Evolutionary conservation across 2,888 invertebrate genomes (phyloP).

Genomic region (Noctuana brunneofusca): DNA sequence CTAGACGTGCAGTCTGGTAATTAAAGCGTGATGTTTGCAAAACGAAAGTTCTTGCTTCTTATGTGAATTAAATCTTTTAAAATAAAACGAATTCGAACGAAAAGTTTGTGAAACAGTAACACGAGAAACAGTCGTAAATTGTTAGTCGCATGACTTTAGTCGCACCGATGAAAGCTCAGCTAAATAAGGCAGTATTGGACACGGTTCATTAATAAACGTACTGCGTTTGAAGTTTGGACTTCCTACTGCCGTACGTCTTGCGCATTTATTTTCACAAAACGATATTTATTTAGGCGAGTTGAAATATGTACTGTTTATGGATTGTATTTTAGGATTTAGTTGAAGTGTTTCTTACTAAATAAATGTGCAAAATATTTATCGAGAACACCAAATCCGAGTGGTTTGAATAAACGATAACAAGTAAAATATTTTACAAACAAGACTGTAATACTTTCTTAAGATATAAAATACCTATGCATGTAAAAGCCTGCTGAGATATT

Average conservation of each 20-base stretch:
- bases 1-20: no score
- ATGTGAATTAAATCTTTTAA: no score
- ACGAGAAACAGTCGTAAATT: not conserved
- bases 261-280: conserved; percentile 27
- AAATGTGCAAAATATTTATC: not conserved
- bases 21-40: no score
- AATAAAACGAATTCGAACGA: no score
- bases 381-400: no score
- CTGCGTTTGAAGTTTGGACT: conserved; percentile 29
- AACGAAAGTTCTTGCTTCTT: no score
- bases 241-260: conserved; percentile 28
- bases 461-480: not conserved
- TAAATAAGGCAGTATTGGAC: conserved; percentile 18
- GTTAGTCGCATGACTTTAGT: conserved; percentile 11
- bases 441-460: not conserved
- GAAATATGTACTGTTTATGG: conserved; percentile 1
- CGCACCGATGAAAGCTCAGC: conserved; percentile 12
- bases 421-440: not conserved
- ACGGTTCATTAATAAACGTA: conserved; percentile 34
- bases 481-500: not conserved
- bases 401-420: no score
- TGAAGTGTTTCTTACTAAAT: not conserved
- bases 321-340: conserved; percentile 2
- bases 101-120: not conserved
- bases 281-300: conserved; percentile 7